Evolutionary conservation across 2,797 vertebrate genomes (phyloP), one percentile per base, ranked within the genome.

Genomic region (Pogonophryne albipinna): DNA sequence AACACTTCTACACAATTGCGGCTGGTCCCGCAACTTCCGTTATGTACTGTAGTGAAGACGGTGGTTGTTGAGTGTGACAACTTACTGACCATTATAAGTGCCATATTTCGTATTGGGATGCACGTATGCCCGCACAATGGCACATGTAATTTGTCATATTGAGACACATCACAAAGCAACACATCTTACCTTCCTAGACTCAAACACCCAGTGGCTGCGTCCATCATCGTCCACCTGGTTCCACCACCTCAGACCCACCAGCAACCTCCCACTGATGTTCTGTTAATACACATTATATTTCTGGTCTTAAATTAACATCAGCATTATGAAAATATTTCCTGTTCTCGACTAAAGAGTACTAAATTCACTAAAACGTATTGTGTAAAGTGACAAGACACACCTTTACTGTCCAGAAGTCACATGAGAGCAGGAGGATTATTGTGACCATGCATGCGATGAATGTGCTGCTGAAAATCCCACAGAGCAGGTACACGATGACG

Each of bases 371-470:
- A 49, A 50, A n/a, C 15, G 4, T 13, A 34, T 17, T 2, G 12
- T 20, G 31, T 13, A 3, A 69, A 16, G 12, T 4, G 10, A 8
- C 38, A 49, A 20, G 17, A 9, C 61, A 1, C 79, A 98, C 97
- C 96, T 99, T 99, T 0, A 99, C 97, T 10, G 97, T 95, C 98
- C 98, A 99, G 90, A 99, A 99, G 95, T 99, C 98, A 91, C 96
- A 97, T 0, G 97, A 99, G 52, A 99, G 94, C 66, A 99, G 95
- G 6, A 99, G 96, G 91, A 99, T 98, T 81, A 99, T 97, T 10
- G 95, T 94, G 82, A 99, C 98, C 97, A 98, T 98, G 87, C 95
- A 96, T 85, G 95, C 96, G 75, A 99, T 99, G 88, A 98, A 98
- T 81, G 96, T 97, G 73, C 67, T 91, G 45, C 95, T 94, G 19